Evolutionary conservation across 1,140 invertebrate genomes (phyloP), one percentile per base, ranked within the genome.

Genomic region (Euwallacea fornicatus): DNA sequence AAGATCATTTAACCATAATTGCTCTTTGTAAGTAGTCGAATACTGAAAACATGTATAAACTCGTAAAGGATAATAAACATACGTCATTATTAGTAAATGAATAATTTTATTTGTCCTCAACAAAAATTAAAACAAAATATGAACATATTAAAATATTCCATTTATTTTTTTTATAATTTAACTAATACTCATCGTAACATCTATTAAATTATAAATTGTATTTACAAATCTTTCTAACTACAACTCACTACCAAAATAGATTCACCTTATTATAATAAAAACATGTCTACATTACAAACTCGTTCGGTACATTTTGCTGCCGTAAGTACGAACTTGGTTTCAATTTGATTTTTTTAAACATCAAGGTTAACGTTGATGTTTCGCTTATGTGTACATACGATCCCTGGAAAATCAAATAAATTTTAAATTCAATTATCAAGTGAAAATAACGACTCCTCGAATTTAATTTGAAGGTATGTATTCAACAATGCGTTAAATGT

Each of bases 121-220:
- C 41, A 56, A 68, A 50, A 66, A 69, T 58, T 42, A 33, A 71
- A 71, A 65, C 42, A 13, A 66, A 71, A 60, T 42, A 50, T 42
- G 16, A 71, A 67, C 53, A 63, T 72, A 73, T 59, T 76, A 77
- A 77, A 77, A 77, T 77, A 77, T 74, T 65, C 69, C 66, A 58
- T 76, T 77, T 74, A 74, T 77, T 76, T 67, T 65, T 71, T 69
- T 70, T 72, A 76, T 75, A 74, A 75, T 73, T 77, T 71, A 76
- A 77, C 75, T 77, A 77, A 77, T 77, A 77, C 73, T 77, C 74
- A 62, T 33, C 21, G 21, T 75, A 77, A 77, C 72, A 75, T 75
- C 69, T 72, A 73, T 60, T 73, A 75, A 75, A 73, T 72, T 69
- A 68, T 56, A 69, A 72, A 73, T 73, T 66, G 71, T 75, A 75